Base-by-base conservation (phyloP, 1,140 invertebrate genomes). In the Condylostylus longicornis region DNA sequence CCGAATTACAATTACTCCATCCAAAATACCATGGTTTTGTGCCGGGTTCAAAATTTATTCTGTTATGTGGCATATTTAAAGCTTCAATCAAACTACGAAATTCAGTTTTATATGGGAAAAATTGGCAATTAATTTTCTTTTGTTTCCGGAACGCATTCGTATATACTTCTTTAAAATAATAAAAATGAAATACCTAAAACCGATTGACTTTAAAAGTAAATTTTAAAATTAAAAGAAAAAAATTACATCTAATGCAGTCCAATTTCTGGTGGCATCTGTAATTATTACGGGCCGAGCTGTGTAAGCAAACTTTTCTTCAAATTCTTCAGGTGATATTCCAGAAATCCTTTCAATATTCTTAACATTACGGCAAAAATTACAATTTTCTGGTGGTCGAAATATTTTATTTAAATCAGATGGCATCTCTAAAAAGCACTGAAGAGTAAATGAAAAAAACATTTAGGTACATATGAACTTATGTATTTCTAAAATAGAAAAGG, bases 1-100 rank as follows among this genome's bases (percentile, higher is more conserved):
- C 70, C 10, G 79, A 72, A 53, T 91, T 78, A 52, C 89, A 94
- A 45, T 91, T 93, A 50, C 87, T 93, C 88, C 88, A 94, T 20
- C 88, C 88, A 42, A 94, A 77, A 57, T 94, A 89, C 85, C 85
- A 88, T 0, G 77, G 72, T 18, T 69, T 54, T 29, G 72, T 68
- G 0, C 72, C 74, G 1, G 27, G 13, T n/a, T 65, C 53, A 17
- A 81, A 54, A 15, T 71, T 58, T 0, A 82, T 75, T 37, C 86
- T 65, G 18, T 69, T 63, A 10, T 63, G 53, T 20, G 73, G 72
- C 80, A 87, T 85, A 33, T 76, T 71, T 38, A 94, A 76, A 2
- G 82, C 84, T 38, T 93, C 80, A 29, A 63, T 57, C 1, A 94
- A 63, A 30, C 66, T 76, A 10, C 62, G 61, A 49, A 91, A 85